Evolutionary conservation across 1,140 invertebrate species (phyloP).

Genomic region (Bombus cullumanus): DNA sequence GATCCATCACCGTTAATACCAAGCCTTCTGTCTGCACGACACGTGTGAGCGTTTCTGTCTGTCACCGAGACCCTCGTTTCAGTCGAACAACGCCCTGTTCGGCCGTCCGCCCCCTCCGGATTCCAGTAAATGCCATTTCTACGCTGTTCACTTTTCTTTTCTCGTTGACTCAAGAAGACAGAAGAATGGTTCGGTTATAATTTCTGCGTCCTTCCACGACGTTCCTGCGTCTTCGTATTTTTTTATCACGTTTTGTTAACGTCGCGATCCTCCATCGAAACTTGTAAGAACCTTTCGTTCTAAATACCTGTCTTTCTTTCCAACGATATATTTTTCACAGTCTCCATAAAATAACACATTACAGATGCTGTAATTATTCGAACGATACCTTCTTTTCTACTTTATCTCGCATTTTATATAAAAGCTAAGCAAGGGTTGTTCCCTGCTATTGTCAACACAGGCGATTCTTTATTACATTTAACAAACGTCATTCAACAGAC

Average conservation of each 20-base stretch:
- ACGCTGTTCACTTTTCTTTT: constrained; percentile 3
- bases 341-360: background rate
- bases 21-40: background rate
- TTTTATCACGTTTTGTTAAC: background rate
- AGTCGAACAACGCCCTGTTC: background rate
- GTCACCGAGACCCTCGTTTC: constrained; percentile 19
- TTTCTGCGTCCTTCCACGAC: background rate
- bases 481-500: too few relatives aligned
- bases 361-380: background rate
- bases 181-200: background rate
- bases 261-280: background rate
- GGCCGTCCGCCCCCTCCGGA: too few relatives aligned
- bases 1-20: background rate
- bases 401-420: background rate
- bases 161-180: background rate
- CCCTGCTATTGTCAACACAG: background rate
- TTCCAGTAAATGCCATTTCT: constrained; percentile 8
- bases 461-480: too few relatives aligned
- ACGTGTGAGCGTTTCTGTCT: constrained; percentile 21
- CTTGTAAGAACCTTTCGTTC: background rate
- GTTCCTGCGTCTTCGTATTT: background rate
- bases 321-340: background rate
- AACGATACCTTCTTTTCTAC: background rate
- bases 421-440: background rate
- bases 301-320: background rate